Conservation (phyloP, 1,140 invertebrate genomes). For the Papilio polytes region DNA sequence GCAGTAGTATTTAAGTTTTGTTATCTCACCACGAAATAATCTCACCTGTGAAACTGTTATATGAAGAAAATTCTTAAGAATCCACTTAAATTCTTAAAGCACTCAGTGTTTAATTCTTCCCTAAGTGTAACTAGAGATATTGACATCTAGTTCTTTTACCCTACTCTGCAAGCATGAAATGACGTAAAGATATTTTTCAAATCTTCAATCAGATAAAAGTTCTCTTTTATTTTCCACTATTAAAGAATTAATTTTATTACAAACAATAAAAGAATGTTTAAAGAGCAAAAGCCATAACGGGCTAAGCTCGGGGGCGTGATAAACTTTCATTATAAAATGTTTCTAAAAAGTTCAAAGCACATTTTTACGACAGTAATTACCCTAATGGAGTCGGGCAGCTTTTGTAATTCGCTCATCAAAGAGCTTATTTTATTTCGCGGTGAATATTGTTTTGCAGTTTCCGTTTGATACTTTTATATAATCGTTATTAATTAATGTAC, state of each 20-base stretch:
- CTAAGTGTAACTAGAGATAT: too few relatives aligned
- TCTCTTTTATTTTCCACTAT: not conserved
- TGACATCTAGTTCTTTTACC: too few relatives aligned
- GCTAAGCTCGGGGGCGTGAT: slow-evolving; percentile 9
- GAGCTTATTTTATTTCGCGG: slow-evolving; percentile 27
- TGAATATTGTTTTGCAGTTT: slow-evolving; percentile 12
- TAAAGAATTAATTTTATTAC: not conserved
- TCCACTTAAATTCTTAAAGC: too few relatives aligned
- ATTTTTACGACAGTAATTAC: slow-evolving; percentile 24
- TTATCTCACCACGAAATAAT: not conserved
- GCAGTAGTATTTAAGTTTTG: not conserved
- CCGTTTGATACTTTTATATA: not conserved
- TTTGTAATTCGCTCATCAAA: slow-evolving; percentile 25
- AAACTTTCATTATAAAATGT: slow-evolving; percentile 24
- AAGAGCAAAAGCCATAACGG: slow-evolving; percentile 20
- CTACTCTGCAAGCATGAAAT: not conserved
- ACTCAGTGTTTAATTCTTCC: too few relatives aligned
- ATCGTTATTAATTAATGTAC: too few relatives aligned
- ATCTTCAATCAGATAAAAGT: not conserved
- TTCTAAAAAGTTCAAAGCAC: slow-evolving; percentile 24
- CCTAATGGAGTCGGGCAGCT: slow-evolving; percentile 18
- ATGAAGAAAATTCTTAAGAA: not conserved
- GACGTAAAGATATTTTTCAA: not conserved
- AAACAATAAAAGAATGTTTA: slow-evolving; percentile 22
- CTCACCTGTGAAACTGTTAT: not conserved